These are phyloP conservation scores for Brachyrhaphis roseni DNA, from an alignment of 2,797 vertebrate species.

Conservation along the genomic window DNA sequence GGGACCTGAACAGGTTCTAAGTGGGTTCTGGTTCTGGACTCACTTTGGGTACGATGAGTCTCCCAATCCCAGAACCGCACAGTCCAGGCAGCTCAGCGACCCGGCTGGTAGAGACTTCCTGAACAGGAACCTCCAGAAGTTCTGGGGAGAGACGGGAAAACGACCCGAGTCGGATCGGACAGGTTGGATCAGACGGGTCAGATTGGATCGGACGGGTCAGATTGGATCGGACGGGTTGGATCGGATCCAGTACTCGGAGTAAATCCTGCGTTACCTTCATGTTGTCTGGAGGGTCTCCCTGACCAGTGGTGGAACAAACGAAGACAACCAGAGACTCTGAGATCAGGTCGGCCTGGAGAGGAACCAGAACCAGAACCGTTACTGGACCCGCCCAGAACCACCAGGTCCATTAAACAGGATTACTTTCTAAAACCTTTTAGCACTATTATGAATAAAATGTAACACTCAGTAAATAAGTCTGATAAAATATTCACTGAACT, in stretches of 20 bases:
- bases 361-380: not conserved
- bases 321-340: slow-evolving; percentile 89
- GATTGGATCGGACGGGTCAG: not conserved
- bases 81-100: slow-evolving; percentile 89
- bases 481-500: too few species aligned
- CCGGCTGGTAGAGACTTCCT: slow-evolving; percentile 85
- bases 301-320: slow-evolving; percentile 92
- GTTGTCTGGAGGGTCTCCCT: slow-evolving; percentile 97
- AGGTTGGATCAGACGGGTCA: not conserved
- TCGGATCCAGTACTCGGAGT: too few species aligned
- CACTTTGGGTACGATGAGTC: slow-evolving; percentile 97
- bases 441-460: too few species aligned
- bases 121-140: slow-evolving; percentile 96
- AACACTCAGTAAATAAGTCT: too few species aligned
- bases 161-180: not conserved
- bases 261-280: slow-evolving; percentile 87
- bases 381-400: not conserved
- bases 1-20: too few species aligned
- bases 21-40: slow-evolving; percentile 25
- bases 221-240: too few species aligned
- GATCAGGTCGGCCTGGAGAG: slow-evolving; percentile 88
- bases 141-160: slow-evolving; percentile 68
- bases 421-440: too few species aligned
- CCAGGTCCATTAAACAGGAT: too few species aligned
- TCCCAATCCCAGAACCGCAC: slow-evolving; percentile 90